A percentile compares a stretch with the other conserved stretches of the same genome.
phyloP scores from a whole-genome alignment of 2,797 vertebrate genomes.

The Todus mexicanus region DNA sequence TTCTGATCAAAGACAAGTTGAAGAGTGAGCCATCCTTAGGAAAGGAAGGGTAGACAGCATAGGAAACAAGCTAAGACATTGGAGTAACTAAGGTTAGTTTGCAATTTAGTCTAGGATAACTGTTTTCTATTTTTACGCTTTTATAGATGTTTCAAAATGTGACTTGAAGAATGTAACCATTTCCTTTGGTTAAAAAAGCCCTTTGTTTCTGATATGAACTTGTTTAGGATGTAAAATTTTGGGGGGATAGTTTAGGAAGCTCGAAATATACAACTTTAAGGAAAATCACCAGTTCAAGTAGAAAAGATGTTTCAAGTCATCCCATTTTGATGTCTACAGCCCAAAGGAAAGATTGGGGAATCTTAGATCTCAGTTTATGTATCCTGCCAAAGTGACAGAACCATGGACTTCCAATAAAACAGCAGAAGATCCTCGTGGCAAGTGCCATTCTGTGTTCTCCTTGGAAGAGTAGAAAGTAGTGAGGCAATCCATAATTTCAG shows the following conservation, averaged over 20 bases:
- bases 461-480: background rate
- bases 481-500: background rate
- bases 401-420: background rate
- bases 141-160: background rate
- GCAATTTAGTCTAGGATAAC: background rate
- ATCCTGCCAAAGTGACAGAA: background rate
- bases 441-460: background rate
- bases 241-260: background rate
- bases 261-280: background rate
- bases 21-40: background rate
- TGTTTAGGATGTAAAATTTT: background rate
- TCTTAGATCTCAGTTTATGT: background rate
- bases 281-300: background rate
- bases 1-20: background rate
- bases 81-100: background rate
- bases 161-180: background rate
- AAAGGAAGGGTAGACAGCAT: background rate
- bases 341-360: background rate
- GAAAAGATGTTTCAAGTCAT: background rate
- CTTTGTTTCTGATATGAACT: background rate
- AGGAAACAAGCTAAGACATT: background rate
- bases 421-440: background rate
- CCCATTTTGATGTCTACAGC: background rate
- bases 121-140: background rate
- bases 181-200: accelerated